phyloP scores from a whole-genome alignment of 2,888 invertebrate genomes.

The Drosophila stalkeri region DNA sequence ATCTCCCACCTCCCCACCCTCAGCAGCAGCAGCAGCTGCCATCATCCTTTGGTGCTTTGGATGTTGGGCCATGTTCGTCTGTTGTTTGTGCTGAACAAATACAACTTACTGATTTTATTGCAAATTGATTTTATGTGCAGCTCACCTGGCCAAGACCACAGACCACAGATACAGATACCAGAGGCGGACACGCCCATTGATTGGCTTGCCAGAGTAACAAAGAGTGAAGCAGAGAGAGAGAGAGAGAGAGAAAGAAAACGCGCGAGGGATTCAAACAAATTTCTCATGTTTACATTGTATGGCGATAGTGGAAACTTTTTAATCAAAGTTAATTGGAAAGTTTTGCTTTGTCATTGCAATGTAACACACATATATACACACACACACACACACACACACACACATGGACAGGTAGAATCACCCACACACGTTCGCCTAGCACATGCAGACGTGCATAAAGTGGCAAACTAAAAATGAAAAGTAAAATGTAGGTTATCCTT shows the following conservation, averaged over 20 bases:
- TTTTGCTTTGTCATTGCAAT: constrained; percentile 79
- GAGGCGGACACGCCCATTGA: constrained; percentile 52
- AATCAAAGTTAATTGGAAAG: constrained; percentile 81
- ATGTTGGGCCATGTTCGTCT: constrained; percentile 35
- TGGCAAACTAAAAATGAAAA: constrained; percentile 74
- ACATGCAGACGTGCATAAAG: constrained; percentile 63
- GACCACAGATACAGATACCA: constrained; percentile 41
- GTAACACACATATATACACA: constrained; percentile 49
- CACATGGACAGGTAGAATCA: constrained; percentile 6
- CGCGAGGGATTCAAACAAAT: constrained; percentile 73
- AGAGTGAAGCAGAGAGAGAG: neutral
- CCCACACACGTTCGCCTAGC: constrained; percentile 23
- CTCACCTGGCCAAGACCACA: constrained; percentile 54
- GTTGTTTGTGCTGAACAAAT: constrained; percentile 74
- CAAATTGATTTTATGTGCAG: constrained; percentile 80
- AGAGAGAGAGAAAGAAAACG: neutral
- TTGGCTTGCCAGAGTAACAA: constrained; percentile 33
- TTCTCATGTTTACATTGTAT: constrained; percentile 80
- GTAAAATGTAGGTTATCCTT: constrained; percentile 80
- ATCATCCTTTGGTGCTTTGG: neutral
- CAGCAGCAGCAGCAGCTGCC: neutral
- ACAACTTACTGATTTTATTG: constrained; percentile 80
- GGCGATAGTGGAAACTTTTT: constrained; percentile 79
- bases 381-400: constrained; percentile 14
- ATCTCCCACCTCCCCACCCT: neutral